Conservation (phyloP, 2,797 vertebrate genomes). For the Sciaenops ocellatus region DNA sequence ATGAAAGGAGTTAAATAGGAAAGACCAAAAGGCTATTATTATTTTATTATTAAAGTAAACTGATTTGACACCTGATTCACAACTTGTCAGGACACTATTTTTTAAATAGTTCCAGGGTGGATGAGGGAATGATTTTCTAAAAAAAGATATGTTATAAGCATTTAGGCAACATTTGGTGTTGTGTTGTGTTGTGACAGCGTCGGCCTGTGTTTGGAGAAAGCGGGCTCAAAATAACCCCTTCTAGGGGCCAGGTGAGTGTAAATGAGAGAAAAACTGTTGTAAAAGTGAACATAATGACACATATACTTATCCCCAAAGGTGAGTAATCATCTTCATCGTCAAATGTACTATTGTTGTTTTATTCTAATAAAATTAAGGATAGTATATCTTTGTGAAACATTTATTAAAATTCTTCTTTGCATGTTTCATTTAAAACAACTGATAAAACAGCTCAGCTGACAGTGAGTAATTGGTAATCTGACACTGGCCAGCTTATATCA, state of each 20-base stretch:
- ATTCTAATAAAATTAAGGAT: background rate
- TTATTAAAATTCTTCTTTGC: background rate
- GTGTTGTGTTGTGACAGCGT: constrained; percentile 30
- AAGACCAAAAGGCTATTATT: constrained; percentile 14
- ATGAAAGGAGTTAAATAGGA: constrained; percentile 20
- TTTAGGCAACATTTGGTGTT: constrained; percentile 15
- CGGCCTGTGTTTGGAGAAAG: constrained; percentile 35
- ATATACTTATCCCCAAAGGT: background rate
- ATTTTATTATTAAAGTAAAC: constrained; percentile 29
- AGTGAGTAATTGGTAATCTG: background rate
- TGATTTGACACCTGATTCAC: constrained; percentile 33
- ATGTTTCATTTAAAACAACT: no score
- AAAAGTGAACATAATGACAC: no score
- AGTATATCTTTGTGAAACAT: background rate
- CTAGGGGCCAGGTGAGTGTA: background rate
- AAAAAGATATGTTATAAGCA: constrained; percentile 28
- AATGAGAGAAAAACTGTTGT: background rate
- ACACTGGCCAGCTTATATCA: background rate
- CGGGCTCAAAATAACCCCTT: constrained; percentile 26
- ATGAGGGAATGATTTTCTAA: constrained; percentile 9
- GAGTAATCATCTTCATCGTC: background rate
- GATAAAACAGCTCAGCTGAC: background rate
- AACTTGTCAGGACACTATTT: constrained; percentile 17
- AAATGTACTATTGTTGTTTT: background rate
- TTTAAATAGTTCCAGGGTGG: background rate